Base-by-base conservation (phyloP, 2,888 invertebrate genomes). In the Lasioglossum zephyrum region DNA sequence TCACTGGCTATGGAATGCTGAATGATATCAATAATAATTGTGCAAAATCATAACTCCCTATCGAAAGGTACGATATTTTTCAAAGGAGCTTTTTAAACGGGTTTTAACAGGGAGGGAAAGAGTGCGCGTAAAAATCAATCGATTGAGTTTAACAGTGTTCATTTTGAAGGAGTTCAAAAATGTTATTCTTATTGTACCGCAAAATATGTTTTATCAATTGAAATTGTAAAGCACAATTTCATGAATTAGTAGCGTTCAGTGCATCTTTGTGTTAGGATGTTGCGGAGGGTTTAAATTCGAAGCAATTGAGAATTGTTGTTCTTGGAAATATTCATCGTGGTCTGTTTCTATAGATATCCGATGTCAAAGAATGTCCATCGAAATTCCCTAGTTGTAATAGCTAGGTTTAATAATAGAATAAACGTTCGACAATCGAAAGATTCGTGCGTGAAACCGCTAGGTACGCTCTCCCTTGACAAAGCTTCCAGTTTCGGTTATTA, bases 401-500 rank as follows among this genome's bases (percentile, higher is more conserved):
- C 39, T 22, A 11, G 22, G 18, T 69, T 44, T 39, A 69, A 69
- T 69, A 69, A 69, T 69, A 22, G 36, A 69, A 66, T 36, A 66
- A 66, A 31, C 31, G 66, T 66, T 18, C 16, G 66, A 16, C 69
- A 69, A 69, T 69, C 8, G 9, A 36, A 39, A 22, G 69, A 69
- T 69, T 69, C 36, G 22, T 69, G 9, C 22, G 36, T 4, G 39
- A 39, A 39, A 69, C 39, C 69, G 4, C 70, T 26, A 44, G 44
- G 44, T 44, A 13, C 16, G 53, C 22, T 72, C 11, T n/a, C 70
- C 39, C 44, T 44, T 13, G n/a, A n/a, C n/a, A 44, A 72, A 44
- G 44, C 70, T 11, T 18, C 72, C 72, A 73, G 72, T 47, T 26
- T 26, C 47, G 72, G 26, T 47, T 73, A 73, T 73, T 73, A 73